Percentiles rank a stretch among this genome's conserved stretches.
phyloP scores from a whole-genome alignment of 2,797 vertebrate genomes.

The Myiotriccus ornatus region DNA sequence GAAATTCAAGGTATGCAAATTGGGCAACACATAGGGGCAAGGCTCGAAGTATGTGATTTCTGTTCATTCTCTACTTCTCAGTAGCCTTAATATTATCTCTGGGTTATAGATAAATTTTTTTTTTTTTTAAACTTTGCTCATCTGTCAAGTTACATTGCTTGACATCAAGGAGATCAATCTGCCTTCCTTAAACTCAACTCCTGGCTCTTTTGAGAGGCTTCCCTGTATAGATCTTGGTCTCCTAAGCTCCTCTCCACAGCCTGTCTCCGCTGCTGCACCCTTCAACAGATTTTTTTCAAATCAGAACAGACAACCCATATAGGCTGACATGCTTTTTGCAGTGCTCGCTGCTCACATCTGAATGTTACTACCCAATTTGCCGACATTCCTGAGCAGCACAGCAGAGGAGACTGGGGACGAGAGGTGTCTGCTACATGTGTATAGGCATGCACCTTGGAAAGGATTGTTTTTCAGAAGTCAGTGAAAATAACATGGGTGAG shows the following conservation, averaged over 20 bases:
- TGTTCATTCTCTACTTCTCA: neutral
- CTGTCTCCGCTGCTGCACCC: conserved; percentile 48
- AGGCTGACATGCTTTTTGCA: conserved; percentile 48
- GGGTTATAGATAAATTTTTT: neutral
- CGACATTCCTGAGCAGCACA: neutral
- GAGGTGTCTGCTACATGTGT: conserved; percentile 27
- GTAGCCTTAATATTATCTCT: neutral
- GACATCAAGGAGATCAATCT: conserved; percentile 31
- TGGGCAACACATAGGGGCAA: neutral
- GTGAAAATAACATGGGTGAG: neutral
- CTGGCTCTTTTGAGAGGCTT: conserved; percentile 26
- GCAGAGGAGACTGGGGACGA: neutral
- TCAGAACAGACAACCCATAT: conserved; percentile 54
- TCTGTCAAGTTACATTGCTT: conserved; percentile 41
- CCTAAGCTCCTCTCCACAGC: conserved; percentile 31
- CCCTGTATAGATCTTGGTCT: conserved; percentile 28
- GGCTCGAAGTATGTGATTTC: neutral
- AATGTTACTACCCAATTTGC: neutral
- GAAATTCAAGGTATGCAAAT: neutral
- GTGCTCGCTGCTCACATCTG: neutral
- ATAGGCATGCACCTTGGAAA: neutral
- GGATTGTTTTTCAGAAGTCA: neutral
- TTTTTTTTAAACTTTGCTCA: neutral
- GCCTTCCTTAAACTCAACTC: conserved; percentile 29
- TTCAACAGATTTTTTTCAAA: conserved; percentile 52